These are phyloP conservation scores for Chelon labrosus DNA, from an alignment of 2,797 vertebrate species.

Conservation along the genomic window DNA sequence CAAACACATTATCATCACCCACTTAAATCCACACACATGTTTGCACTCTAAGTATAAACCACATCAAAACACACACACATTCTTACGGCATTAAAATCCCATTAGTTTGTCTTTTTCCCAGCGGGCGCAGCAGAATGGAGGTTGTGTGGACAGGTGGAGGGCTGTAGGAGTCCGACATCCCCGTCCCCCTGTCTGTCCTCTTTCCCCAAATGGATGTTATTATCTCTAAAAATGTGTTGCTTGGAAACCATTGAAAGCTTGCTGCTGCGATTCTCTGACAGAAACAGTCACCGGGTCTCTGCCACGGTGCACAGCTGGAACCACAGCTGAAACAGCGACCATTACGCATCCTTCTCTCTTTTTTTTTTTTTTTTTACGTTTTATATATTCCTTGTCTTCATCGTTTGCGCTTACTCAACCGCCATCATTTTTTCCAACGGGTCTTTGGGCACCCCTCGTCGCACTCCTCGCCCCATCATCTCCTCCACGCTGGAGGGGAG, in stretches of 20 bases:
- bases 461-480: conserved; percentile 70
- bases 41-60: conserved; percentile 67
- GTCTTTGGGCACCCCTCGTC: conserved; percentile 75
- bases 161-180: conserved; percentile 66
- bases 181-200: conserved; percentile 41
- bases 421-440: conserved; percentile 79
- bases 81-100: conserved; percentile 47
- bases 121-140: conserved; percentile 69
- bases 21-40: conserved; percentile 65
- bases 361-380: conserved; percentile 10
- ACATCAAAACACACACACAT: conserved; percentile 28
- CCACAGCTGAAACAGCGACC: conserved; percentile 67
- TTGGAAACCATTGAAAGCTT: conserved; percentile 77
- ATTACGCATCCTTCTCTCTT: conserved; percentile 36
- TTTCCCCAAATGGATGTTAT: conserved; percentile 77
- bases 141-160: conserved; percentile 70
- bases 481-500: conserved; percentile 76
- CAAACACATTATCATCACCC: conserved; percentile 62
- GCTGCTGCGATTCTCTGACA: conserved; percentile 67
- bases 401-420: conserved; percentile 44
- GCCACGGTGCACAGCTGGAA: conserved; percentile 69
- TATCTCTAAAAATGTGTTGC: conserved; percentile 81
- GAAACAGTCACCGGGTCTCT: conserved; percentile 54
- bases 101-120: conserved; percentile 56
- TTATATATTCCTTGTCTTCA: conserved; percentile 43